Evolutionary conservation across 2,888 invertebrate genomes (phyloP).

Genomic region (Shargacucullia verbasci): DNA sequence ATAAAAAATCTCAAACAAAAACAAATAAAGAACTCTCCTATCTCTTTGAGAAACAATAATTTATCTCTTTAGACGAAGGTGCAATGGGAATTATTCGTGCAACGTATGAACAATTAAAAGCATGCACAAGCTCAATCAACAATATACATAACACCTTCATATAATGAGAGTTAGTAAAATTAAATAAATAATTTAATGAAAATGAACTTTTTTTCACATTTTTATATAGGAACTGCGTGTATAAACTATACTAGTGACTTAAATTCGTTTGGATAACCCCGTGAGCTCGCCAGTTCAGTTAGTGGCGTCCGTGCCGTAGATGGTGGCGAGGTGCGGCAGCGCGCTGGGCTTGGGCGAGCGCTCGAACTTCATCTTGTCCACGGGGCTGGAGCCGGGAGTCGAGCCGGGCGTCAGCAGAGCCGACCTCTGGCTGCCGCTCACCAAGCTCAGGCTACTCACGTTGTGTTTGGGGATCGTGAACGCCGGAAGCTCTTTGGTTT

Average conservation of each 20-base stretch:
- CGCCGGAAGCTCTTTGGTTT: constrained; percentile 76
- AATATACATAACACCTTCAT: constrained; percentile 56
- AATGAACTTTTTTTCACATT: constrained; percentile 61
- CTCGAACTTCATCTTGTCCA: constrained; percentile 73
- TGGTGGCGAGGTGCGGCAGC: constrained; percentile 53
- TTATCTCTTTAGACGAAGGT: constrained; percentile 59
- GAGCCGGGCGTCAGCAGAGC: constrained; percentile 87
- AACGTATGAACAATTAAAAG: constrained; percentile 56
- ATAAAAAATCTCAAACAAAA: constrained; percentile 60
- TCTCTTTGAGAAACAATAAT: constrained; percentile 54
- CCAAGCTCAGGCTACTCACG: constrained; percentile 71
- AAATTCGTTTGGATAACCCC: constrained; percentile 70
- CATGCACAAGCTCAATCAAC: constrained; percentile 62
- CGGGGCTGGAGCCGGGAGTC: constrained; percentile 78
- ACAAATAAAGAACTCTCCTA: constrained; percentile 57
- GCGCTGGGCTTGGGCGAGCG: constrained; percentile 74
- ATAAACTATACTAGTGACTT: constrained; percentile 75
- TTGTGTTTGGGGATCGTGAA: constrained; percentile 83
- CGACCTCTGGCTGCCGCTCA: constrained; percentile 60
- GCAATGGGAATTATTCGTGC: constrained; percentile 57
- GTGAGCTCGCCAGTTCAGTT: constrained; percentile 50
- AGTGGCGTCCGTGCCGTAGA: constrained; percentile 63
- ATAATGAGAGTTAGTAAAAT: constrained; percentile 43
- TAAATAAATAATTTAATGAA: constrained; percentile 43
- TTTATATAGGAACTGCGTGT: constrained; percentile 77